phyloP scores from a whole-genome alignment of 2,888 invertebrate species.

The Nephrotoma flavescens region DNA sequence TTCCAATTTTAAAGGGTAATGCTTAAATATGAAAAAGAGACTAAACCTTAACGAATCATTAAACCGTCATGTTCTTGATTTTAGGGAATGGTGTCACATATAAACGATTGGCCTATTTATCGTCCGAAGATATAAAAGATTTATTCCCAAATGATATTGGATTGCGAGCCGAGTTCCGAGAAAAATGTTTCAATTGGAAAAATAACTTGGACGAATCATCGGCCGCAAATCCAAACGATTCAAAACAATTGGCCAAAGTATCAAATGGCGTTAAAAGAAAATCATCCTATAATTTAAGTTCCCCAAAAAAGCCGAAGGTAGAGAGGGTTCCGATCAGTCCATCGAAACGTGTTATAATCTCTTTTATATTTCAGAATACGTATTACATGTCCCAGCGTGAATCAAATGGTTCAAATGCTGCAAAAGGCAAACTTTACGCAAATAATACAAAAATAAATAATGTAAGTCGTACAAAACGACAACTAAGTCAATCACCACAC shows the following conservation, averaged over 20 bases:
- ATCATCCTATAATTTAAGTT: not conserved
- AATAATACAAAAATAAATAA: not conserved
- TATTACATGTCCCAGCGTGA: not conserved
- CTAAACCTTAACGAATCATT: not conserved
- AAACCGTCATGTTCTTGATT: not conserved
- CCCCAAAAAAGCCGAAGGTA: not conserved
- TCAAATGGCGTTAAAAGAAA: not conserved
- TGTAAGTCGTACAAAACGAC: not conserved
- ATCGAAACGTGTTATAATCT: not conserved
- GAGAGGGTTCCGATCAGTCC: not conserved
- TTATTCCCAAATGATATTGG: not conserved
- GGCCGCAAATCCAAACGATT: not conserved
- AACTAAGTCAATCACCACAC: not conserved
- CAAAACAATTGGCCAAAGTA: not conserved
- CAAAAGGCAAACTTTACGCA: not conserved
- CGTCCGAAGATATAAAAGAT: not conserved
- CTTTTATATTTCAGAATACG: not conserved
- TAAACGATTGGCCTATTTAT: not conserved
- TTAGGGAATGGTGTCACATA: not conserved
- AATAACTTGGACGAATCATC: not conserved
- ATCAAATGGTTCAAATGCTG: not conserved
- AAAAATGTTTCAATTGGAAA: not conserved
- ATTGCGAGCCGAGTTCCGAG: not conserved
- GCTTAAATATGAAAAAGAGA: not conserved
- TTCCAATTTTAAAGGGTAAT: not conserved